Base-by-base conservation (phyloP, 1,140 invertebrate genomes). In the Paracyclopina nana region DNA sequence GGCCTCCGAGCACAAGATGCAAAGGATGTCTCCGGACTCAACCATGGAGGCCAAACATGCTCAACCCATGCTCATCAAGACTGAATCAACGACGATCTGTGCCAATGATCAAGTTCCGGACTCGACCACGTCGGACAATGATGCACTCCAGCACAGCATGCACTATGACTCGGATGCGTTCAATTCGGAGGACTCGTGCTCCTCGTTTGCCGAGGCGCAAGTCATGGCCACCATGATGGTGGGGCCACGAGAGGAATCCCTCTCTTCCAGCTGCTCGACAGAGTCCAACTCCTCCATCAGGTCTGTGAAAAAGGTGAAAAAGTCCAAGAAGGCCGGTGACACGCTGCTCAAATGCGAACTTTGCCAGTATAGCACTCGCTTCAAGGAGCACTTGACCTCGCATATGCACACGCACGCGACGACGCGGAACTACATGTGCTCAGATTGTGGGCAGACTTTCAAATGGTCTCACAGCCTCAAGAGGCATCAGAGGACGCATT, bases 391-490 rank as follows among this genome's bases (percentile, higher is more conserved):
- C 24, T 40, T 52, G 12, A 44, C 38, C 11, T 43, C 38, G 8
- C 50, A 52, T 26, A 52, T 52, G 50, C 42, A 52, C 27, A 46
- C 38, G 5, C 50, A 52, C 25, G 41, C 22, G 22, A 45, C 14
- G 3, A 41, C 42, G 20, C 12, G 50, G 34, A 52, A 52, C 14
- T 52, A 24, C 27, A 52, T 46, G 40, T 52, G 50, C 27, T 46
- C 31, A 14, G 24, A 46, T 6, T 52, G 50, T 28, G 50, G 50
- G 6, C 50, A 52, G 34, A 46, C 50, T 9, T 52, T 52, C 40
- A 52, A 52, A 52, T 52, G 50, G 50, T 24, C 38, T 18, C 50
- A 52, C 20, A 46, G 38, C 24, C 27, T 52, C 11, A 46, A 40
- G 16, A 16, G 50, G 14, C 50, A 52, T 27, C 50, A 52, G 25